A percentile compares a stretch with the other conserved stretches of the same genome.
phyloP scores from a whole-genome alignment of 2,888 invertebrate genomes.

The Diplolepis rosae region DNA sequence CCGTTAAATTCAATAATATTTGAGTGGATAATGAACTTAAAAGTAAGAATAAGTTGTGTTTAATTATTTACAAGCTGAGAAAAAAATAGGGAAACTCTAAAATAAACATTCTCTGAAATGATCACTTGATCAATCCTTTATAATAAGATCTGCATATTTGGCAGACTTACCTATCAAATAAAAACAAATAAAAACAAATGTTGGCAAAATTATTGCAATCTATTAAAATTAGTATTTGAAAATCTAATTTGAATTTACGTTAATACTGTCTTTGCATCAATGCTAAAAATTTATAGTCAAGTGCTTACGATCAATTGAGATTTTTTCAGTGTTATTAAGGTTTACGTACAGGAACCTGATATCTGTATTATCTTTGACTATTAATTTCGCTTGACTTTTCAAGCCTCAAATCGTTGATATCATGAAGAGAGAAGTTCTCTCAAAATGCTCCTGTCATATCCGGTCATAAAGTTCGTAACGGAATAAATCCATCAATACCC shows the following conservation, averaged over 20 bases:
- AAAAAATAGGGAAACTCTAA: background rate
- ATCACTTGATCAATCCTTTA: slow-evolving; percentile 4
- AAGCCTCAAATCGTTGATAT: background rate
- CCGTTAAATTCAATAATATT: background rate
- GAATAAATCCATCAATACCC: slow-evolving; percentile 71
- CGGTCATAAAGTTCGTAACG: slow-evolving; percentile 67
- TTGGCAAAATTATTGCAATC: background rate
- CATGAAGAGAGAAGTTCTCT: slow-evolving; percentile 13
- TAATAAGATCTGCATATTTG: background rate
- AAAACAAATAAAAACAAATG: background rate
- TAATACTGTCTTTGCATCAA: background rate
- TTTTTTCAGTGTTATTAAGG: background rate
- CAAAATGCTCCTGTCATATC: slow-evolving; percentile 35
- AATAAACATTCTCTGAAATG: background rate
- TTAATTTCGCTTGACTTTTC: background rate
- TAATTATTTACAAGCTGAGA: background rate
- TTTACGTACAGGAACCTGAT: too few species aligned
- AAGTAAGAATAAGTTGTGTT: background rate
- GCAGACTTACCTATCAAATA: background rate
- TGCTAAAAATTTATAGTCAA: background rate
- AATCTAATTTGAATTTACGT: background rate
- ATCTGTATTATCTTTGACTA: too few species aligned
- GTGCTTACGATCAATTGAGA: background rate
- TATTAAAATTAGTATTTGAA: background rate
- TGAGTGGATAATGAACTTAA: background rate